Percentiles rank a stretch among this genome's conserved stretches.
phyloP scores from a whole-genome alignment of 2,113 vertebrate genomes.

The Sclerurus mexicanus region DNA sequence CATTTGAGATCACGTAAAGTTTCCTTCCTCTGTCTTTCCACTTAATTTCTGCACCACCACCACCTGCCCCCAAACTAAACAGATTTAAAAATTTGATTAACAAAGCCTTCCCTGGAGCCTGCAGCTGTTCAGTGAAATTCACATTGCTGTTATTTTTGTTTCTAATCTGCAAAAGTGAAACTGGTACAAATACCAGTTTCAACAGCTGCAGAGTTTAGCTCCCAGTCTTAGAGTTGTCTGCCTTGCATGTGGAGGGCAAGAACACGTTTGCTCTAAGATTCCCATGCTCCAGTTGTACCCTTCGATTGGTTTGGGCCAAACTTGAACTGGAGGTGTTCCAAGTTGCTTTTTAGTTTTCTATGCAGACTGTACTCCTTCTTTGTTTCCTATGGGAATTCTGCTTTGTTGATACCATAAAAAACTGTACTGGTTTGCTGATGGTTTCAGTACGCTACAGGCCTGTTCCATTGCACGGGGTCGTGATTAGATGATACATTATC shows the following conservation, averaged over 20 bases:
- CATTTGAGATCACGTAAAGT: background rate
- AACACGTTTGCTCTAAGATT: accelerated
- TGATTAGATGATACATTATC: background rate
- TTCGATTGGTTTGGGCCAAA: background rate
- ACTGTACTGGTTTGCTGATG: background rate
- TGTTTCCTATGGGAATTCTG: background rate
- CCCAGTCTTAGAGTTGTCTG: background rate
- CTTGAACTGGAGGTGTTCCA: background rate
- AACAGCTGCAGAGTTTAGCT: background rate
- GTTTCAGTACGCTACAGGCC: background rate
- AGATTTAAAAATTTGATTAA: background rate
- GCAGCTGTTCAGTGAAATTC: background rate
- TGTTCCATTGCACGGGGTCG: background rate
- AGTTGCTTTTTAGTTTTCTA: accelerated
- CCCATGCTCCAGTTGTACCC: accelerated
- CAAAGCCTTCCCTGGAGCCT: background rate
- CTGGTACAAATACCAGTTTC: background rate
- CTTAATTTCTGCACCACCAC: background rate
- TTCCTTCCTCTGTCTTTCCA: background rate
- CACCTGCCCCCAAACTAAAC: background rate
- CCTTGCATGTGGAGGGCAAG: background rate
- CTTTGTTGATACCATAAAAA: background rate
- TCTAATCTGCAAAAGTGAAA: background rate
- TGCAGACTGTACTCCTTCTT: background rate
- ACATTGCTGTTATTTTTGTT: background rate